These are phyloP conservation scores for Dromaius novaehollandiae DNA, from an alignment of 2,113 vertebrate genomes.

Conservation along the genomic window DNA sequence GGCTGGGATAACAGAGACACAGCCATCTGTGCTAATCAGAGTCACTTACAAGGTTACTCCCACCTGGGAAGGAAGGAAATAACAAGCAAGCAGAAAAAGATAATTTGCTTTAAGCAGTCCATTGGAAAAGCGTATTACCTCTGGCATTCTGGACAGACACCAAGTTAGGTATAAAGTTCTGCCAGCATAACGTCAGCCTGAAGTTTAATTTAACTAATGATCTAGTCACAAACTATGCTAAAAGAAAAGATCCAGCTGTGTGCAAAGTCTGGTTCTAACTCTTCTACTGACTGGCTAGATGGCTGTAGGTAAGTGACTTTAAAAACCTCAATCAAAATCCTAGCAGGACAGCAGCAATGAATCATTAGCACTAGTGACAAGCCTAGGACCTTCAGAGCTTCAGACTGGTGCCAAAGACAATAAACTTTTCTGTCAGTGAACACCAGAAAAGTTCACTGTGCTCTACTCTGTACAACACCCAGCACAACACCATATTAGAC, in stretches of 20 bases:
- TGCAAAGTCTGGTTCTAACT: neutral
- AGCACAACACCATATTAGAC: neutral
- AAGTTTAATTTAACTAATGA: neutral
- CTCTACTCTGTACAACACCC: neutral
- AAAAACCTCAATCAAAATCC: neutral
- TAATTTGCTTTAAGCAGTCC: neutral
- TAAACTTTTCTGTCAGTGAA: neutral
- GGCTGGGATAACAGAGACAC: neutral
- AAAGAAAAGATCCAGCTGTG: neutral
- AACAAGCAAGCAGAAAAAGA: neutral
- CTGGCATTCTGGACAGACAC: neutral
- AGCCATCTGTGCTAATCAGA: slow-evolving; percentile 29
- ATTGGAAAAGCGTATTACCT: neutral
- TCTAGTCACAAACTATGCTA: neutral
- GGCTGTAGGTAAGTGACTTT: neutral
- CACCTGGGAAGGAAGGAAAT: slow-evolving; percentile 5
- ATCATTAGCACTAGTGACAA: neutral
- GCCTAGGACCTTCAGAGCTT: neutral
- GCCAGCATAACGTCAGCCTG: neutral
- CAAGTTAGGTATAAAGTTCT: neutral
- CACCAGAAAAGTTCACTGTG: neutral
- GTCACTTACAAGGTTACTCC: neutral
- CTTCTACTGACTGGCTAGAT: neutral
- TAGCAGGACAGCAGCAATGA: neutral
- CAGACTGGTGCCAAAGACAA: neutral